Evolutionary conservation across 2,113 vertebrate species (phyloP), one percentile per base, ranked within the genome.

Genomic region (Ardeotis arabs): DNA sequence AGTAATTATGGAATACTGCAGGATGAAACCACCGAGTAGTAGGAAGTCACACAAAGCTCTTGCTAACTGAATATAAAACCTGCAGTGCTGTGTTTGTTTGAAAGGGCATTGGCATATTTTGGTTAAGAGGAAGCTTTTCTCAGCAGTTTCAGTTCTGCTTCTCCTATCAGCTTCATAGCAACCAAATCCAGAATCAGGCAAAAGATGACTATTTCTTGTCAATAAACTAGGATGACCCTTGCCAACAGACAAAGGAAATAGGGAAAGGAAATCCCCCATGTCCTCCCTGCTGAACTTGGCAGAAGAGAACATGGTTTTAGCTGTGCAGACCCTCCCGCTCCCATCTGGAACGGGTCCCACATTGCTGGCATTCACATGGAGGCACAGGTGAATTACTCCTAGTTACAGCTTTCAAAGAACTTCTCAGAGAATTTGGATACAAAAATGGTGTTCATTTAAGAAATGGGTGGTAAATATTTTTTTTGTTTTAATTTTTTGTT

Each of bases 61-160:
- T 84, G 44, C 37, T 84, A 80, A 80, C 16, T 39, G 27, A 76
- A 82, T 82, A 23, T 18, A 67, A 77, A 66, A 74, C 49, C 27
- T 33, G 37, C 14, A 50, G 28, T 19, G 39, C 53, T 70, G 25
- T 39, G 67, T 49, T 56, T 72, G 50, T 68, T 20, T 83, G n/a
- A 85, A 76, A 85, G 47, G 22, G 25, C n/a, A 76, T 23, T 8
- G 11, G 67, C 79, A 35, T 60, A 2, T 84, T 92, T 72, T 72
- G 35, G 28, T 66, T 27, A 82, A 73, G 60, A 78, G 47, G 28
- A 84, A 82, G 31, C 23, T 92, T 58, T 91, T 78, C 64, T 79
- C 81, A 96, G 84, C 68, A 90, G 58, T 96, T 97, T 96, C 58
- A 89, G 78, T 96, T 97, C 92, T 95, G 66, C 56, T 93, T 94